Percentiles rank a stretch among this genome's conserved stretches.
Conservation (phyloP, 2,888 invertebrate species). For the Drosophila subquinaria region DNA sequence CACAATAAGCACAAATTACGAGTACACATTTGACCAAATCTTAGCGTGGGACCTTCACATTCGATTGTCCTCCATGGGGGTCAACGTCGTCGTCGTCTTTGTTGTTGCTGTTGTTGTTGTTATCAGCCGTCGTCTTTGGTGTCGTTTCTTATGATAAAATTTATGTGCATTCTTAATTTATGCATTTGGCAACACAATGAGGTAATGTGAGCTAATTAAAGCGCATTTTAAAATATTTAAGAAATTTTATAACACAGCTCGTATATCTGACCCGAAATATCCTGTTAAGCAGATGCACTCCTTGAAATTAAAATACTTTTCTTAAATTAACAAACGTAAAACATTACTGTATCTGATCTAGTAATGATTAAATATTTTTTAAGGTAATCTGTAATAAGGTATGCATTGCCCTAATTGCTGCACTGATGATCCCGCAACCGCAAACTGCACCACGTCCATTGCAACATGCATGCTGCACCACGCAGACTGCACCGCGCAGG, state of each 20-base stretch:
- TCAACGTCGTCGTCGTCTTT: conserved; percentile 41
- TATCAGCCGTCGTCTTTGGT: conserved; percentile 31
- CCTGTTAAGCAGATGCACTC: too few relatives aligned
- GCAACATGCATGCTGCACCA: too few relatives aligned
- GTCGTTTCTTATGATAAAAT: conserved; percentile 67
- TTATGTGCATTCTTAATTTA: conserved; percentile 70
- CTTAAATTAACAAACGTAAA: too few relatives aligned
- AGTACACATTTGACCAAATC: conserved; percentile 51
- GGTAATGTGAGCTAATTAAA: conserved; percentile 9
- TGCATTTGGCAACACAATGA: conserved; percentile 40
- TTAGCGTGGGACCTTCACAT: conserved; percentile 20
- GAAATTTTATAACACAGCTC: background rate
- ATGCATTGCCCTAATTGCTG: too few relatives aligned
- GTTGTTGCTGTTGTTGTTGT: conserved; percentile 7
- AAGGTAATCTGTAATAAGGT: too few relatives aligned
- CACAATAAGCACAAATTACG: conserved; percentile 79
- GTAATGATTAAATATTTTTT: too few relatives aligned
- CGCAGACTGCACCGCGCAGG: too few relatives aligned
- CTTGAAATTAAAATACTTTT: too few relatives aligned
- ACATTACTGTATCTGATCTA: too few relatives aligned
- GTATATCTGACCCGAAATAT: too few relatives aligned
- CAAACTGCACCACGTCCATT: too few relatives aligned
- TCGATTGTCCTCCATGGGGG: conserved; percentile 59
- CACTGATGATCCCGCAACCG: too few relatives aligned
- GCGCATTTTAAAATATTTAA: background rate